Percentiles rank a stretch among this genome's conserved stretches.
These are phyloP conservation scores for Rhingia campestris DNA, from an alignment of 2,888 invertebrate genomes.

Conservation along the genomic window DNA sequence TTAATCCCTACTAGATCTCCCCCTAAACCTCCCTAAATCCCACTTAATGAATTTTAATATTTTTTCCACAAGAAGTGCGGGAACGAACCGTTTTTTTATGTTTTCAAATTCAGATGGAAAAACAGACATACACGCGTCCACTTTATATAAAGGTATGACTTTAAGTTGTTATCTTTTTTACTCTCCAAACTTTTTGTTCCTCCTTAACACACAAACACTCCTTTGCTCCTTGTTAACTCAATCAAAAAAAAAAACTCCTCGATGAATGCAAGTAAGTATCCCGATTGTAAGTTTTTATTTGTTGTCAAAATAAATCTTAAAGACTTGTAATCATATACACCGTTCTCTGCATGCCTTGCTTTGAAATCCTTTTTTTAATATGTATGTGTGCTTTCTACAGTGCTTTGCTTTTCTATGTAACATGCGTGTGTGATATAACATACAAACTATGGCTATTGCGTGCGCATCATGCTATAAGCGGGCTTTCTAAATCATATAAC, in stretches of 20 bases:
- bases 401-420: constrained; percentile 73
- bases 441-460: constrained; percentile 67
- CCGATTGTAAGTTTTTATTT: not conserved
- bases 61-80: constrained; percentile 30
- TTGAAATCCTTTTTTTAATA: constrained; percentile 25
- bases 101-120: not conserved
- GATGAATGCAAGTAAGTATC: constrained; percentile 57
- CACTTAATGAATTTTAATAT: constrained; percentile 44
- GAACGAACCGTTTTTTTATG: constrained; percentile 14
- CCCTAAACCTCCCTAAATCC: constrained; percentile 21
- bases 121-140: not conserved
- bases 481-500: constrained; percentile 59
- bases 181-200: constrained; percentile 31
- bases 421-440: constrained; percentile 29
- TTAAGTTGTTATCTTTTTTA: constrained; percentile 41
- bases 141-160: constrained; percentile 47
- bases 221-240: constrained; percentile 22
- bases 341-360: constrained; percentile 48
- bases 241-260: constrained; percentile 14
- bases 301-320: not conserved
- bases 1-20: not conserved
- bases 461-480: constrained; percentile 66
- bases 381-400: constrained; percentile 49
- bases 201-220: constrained; percentile 42
- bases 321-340: constrained; percentile 10